Percentiles rank a stretch among this genome's conserved stretches.
Evolutionary conservation across 1,140 invertebrate species (phyloP).

Genomic region (Microplitis demolitor): DNA sequence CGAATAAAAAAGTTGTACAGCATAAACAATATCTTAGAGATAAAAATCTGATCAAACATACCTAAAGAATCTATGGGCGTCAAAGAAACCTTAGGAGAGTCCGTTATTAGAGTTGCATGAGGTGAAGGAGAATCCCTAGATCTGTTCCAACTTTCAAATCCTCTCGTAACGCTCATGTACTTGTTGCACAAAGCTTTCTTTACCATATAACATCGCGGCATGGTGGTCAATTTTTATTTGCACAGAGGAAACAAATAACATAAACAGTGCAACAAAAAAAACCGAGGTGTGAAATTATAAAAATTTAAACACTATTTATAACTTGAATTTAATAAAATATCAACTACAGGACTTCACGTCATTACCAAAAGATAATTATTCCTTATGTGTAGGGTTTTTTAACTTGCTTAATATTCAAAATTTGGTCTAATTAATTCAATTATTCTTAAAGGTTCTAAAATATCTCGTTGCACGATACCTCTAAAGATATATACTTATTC

Average conservation of each 20-base stretch:
- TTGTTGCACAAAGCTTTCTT: conserved; percentile 65
- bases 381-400: background rate
- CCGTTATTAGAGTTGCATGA: conserved; percentile 33
- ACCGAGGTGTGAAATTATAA: too few species aligned
- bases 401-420: background rate
- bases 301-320: background rate
- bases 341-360: too few species aligned
- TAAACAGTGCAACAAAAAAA: too few species aligned
- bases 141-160: conserved; percentile 54
- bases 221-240: conserved; percentile 38
- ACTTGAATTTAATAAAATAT: background rate
- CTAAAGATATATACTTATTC: conserved; percentile 13
- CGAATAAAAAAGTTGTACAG: too few species aligned
- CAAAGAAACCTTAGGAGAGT: background rate
- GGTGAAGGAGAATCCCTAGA: conserved; percentile 48
- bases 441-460: background rate
- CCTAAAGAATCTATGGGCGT: background rate
- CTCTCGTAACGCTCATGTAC: conserved; percentile 57
- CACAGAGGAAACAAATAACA: background rate
- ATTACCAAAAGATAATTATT: too few species aligned
- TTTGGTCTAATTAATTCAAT: background rate
- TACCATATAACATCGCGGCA: conserved; percentile 66
- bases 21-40: too few species aligned
- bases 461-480: conserved; percentile 23
- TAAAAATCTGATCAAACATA: background rate